phyloP scores from a whole-genome alignment of 2,888 invertebrate species.

The Eudemis profundana region DNA sequence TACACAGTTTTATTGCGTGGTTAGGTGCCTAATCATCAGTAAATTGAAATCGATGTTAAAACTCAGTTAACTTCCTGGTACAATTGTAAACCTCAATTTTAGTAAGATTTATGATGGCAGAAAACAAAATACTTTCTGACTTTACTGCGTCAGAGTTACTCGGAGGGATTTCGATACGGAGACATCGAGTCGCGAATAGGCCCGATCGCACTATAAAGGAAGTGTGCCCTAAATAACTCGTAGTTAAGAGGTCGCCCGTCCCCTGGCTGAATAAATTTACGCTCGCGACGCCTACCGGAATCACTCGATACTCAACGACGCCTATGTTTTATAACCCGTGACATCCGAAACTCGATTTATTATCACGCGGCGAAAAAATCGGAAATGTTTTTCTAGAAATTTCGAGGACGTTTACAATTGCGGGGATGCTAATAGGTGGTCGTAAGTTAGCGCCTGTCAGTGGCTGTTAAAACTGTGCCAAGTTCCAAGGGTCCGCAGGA shows the following conservation, averaged over 20 bases:
- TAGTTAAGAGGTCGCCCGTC: slow-evolving; percentile 74
- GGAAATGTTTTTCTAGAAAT: slow-evolving; percentile 55
- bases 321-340: slow-evolving; percentile 84
- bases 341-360: slow-evolving; percentile 84
- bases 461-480: slow-evolving; percentile 38
- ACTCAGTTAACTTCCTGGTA: too few species aligned
- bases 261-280: slow-evolving; percentile 82
- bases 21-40: too few species aligned
- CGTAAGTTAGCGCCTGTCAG: slow-evolving; percentile 41
- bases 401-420: slow-evolving; percentile 47
- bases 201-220: slow-evolving; percentile 65
- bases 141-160: neutral
- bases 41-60: too few species aligned
- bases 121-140: neutral
- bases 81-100: neutral
- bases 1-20: too few species aligned
- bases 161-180: slow-evolving; percentile 3
- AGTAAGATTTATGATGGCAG: neutral
- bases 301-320: slow-evolving; percentile 81
- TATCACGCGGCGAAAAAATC: slow-evolving; percentile 72
- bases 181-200: slow-evolving; percentile 52
- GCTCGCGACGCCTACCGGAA: slow-evolving; percentile 70
- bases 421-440: slow-evolving; percentile 40
- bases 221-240: slow-evolving; percentile 80
- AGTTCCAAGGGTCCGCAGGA: slow-evolving; percentile 26